Evolutionary conservation across 1,140 invertebrate genomes (phyloP).

Genomic region (Chlorops oryzae): DNA sequence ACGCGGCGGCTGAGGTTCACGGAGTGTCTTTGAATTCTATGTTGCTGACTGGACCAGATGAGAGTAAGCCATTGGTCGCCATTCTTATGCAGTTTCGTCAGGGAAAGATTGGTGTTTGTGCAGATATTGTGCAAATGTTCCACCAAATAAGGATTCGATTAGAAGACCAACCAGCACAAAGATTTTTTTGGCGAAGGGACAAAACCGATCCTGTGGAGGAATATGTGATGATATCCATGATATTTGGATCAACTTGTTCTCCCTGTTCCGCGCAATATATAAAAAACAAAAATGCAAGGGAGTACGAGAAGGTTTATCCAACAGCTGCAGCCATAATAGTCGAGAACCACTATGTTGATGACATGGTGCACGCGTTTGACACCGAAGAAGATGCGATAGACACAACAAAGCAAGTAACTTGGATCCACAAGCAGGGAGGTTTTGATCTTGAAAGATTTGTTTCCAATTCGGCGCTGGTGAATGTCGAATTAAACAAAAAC

Average conservation of each 20-base stretch:
- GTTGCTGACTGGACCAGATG: conserved; percentile 24
- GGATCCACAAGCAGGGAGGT: not conserved
- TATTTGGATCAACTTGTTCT: conserved; percentile 35
- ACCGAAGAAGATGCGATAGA: not conserved
- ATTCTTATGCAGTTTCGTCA: too few species aligned
- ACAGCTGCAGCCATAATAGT: too few species aligned
- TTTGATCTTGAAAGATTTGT: not conserved
- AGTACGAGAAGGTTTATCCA: too few species aligned
- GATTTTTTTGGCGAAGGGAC: conserved; percentile 31
- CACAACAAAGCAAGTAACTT: not conserved
- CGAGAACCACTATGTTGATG: not conserved
- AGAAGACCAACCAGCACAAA: conserved; percentile 25
- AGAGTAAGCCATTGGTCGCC: conserved; percentile 21
- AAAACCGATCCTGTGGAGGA: conserved; percentile 8
- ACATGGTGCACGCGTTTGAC: too few species aligned
- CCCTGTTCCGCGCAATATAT: conserved; percentile 28
- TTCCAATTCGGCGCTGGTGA: not conserved
- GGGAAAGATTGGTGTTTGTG: too few species aligned
- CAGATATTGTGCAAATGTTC: too few species aligned
- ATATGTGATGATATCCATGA: conserved; percentile 32
- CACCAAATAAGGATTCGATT: conserved; percentile 18
- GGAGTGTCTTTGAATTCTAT: conserved; percentile 26
- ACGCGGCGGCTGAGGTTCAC: conserved; percentile 20
- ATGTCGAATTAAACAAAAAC: too few species aligned
- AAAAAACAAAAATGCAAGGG: too few species aligned